Evolutionary conservation across 2,797 vertebrate species (phyloP).

Genomic region (Oreochromis mossambicus): DNA sequence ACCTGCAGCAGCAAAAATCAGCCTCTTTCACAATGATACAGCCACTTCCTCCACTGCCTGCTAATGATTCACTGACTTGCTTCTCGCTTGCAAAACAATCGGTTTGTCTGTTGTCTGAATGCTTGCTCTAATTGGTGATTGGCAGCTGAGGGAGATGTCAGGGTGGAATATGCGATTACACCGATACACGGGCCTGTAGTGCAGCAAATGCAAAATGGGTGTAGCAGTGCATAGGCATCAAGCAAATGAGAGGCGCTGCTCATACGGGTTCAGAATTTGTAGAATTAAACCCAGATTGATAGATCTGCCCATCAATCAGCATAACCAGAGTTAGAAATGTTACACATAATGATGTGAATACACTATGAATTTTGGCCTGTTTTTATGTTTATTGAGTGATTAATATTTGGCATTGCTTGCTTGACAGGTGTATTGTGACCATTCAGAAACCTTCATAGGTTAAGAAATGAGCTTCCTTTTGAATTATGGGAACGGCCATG

Average conservation of each 20-base stretch:
- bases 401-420: not conserved
- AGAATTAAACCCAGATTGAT: not conserved
- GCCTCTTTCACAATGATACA: not conserved
- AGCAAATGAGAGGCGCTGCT: not conserved
- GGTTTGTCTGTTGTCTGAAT: slow-evolving; percentile 16
- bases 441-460: not conserved
- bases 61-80: slow-evolving; percentile 25
- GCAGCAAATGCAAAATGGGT: not conserved
- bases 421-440: not conserved
- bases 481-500: not conserved
- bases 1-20: slow-evolving; percentile 38
- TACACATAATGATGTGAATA: not conserved
- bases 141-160: slow-evolving; percentile 26
- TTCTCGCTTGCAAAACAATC: slow-evolving; percentile 10
- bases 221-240: not conserved
- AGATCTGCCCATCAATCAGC: not conserved
- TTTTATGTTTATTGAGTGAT: not conserved
- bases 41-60: not conserved
- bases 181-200: not conserved
- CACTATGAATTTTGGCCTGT: not conserved
- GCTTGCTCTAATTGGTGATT: slow-evolving; percentile 40
- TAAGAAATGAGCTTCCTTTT: not conserved
- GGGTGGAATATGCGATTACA: not conserved
- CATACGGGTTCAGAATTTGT: not conserved
- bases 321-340: not conserved